Base-by-base conservation (phyloP, 1,140 invertebrate species). In the Leptopilina boulardi region DNA sequence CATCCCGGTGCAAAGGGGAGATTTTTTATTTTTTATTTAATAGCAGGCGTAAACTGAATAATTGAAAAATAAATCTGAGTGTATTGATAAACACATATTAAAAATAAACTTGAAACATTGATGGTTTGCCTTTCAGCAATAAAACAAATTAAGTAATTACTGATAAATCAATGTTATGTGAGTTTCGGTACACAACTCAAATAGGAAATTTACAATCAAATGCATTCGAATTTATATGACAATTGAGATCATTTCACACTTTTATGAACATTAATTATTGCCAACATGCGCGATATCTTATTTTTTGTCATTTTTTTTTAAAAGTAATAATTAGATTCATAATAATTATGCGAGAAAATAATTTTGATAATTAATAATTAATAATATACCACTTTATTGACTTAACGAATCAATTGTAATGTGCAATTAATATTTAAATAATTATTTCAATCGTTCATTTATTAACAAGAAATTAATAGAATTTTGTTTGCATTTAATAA, bases 111-210 rank as follows among this genome's bases (percentile, higher is more conserved):
- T 5, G 10, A 59, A 59, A 59, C 15, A 15, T 26, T 59, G 26
- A 59, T 59, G 56, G 23, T 13, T 30, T 23, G 21, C 56, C 56
- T 30, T 30, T 59, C 10, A 59, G 56, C 23, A 2, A 10, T 59
- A 26, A 59, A 59, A 15, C 56, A 59, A 30, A 26, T 59, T 59
- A 59, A 23, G 9, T 59, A 59, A 59, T 59, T 59, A 30, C 23
- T 59, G 56, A 59, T 59, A 26, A 59, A 59, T 59, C 56, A 59
- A 13, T 59, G 13, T 59, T 59, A 59, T 59, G 26, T 30, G 56
- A 26, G 21, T 59, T 19, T 18, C 18, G 19, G 19, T 26, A 10
- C 13, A 59, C 10, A 59, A 5, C 5, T 26, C 10, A 30, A 26
- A 59, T 59, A 59, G 56, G 21, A 59, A 21, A 30, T 59, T 3